Conservation (phyloP, 2,113 vertebrate genomes). For the Hystrix cristata region DNA sequence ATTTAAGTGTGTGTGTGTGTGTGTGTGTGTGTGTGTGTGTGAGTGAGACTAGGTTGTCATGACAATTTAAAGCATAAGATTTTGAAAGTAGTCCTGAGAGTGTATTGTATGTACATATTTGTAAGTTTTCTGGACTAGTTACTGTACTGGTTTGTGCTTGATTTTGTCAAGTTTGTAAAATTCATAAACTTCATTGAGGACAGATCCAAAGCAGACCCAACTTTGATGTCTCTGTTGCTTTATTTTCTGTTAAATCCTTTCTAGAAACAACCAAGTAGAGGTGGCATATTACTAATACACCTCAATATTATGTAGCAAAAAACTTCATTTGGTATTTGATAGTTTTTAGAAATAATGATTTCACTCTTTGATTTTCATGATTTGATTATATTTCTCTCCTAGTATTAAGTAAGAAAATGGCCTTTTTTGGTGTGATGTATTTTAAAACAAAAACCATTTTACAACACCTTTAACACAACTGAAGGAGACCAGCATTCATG, state of each 20-base stretch:
- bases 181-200: conserved; percentile 76
- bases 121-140: conserved; percentile 80
- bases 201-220: conserved; percentile 53
- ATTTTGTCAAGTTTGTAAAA: conserved; percentile 83
- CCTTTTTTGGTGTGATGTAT: not conserved
- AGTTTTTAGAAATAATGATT: not conserved
- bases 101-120: conserved; percentile 77
- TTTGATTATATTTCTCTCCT: conserved; percentile 8
- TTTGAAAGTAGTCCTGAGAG: conserved; percentile 63
- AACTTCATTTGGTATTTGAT: not conserved
- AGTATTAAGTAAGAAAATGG: conserved; percentile 6
- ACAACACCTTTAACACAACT: not conserved
- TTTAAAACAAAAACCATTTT: conserved; percentile 49
- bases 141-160: conserved; percentile 76
- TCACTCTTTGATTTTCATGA: conserved; percentile 23
- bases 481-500: not conserved
- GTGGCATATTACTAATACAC: not conserved
- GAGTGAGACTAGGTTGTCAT: conserved; percentile 53
- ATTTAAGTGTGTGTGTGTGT: not conserved
- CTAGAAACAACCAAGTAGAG: not conserved
- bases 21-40: conserved; percentile 35
- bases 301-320: not conserved
- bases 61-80: conserved; percentile 41
- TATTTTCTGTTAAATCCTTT: conserved; percentile 54
- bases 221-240: not conserved